These are phyloP conservation scores for Sciaenops ocellatus DNA, from an alignment of 2,797 vertebrate species.

Conservation along the genomic window DNA sequence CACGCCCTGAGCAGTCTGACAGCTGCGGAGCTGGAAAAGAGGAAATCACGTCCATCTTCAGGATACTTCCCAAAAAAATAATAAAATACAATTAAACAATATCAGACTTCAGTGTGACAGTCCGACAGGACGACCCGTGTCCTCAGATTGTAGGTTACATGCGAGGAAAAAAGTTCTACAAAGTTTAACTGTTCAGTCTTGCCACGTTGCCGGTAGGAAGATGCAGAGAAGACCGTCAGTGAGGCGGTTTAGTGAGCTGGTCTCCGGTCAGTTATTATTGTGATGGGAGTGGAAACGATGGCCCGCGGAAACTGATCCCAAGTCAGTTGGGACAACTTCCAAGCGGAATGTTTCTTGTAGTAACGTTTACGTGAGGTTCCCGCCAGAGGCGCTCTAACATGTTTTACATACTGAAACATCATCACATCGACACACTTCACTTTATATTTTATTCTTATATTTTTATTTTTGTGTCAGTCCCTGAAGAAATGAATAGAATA, in stretches of 20 bases:
- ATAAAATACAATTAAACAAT: too few relatives aligned
- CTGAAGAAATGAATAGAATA: too few relatives aligned
- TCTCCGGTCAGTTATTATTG: conserved; percentile 49
- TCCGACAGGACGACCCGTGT: background rate
- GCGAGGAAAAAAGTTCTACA: background rate
- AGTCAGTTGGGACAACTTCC: conserved; percentile 21
- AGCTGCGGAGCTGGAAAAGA: conserved; percentile 49
- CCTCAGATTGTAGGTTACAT: background rate
- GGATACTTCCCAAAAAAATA: background rate
- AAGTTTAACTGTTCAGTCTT: conserved; percentile 22
- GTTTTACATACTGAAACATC: too few relatives aligned
- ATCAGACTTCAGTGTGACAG: too few relatives aligned
- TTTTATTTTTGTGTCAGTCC: too few relatives aligned
- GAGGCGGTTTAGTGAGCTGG: conserved; percentile 26
- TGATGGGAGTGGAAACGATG: too few relatives aligned
- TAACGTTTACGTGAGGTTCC: background rate
- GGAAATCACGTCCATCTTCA: conserved; percentile 41
- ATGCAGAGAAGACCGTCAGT: conserved; percentile 15
- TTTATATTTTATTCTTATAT: too few relatives aligned
- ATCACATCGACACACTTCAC: too few relatives aligned
- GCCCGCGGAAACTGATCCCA: conserved; percentile 6
- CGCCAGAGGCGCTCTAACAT: conserved; percentile 31
- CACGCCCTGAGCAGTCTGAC: conserved; percentile 60
- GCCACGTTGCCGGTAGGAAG: conserved; percentile 77
- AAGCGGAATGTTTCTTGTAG: background rate